A percentile compares a stretch with the other conserved stretches of the same genome.
Conservation (phyloP, 2,888 invertebrate species). For the Lithosia quadra region DNA sequence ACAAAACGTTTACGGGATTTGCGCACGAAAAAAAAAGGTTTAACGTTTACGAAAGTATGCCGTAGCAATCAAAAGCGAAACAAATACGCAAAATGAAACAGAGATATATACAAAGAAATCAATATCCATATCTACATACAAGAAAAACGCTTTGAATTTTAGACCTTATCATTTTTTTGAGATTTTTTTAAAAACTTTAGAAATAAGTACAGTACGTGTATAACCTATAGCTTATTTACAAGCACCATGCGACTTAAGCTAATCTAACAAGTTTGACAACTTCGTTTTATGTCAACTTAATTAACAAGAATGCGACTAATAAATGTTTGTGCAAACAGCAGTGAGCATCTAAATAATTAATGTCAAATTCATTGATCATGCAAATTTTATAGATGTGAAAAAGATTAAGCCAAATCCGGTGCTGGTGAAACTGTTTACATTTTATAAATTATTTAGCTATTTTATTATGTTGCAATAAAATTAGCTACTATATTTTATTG, state of each 20-base stretch:
- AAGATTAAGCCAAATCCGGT: background rate
- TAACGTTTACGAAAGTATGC: too few species aligned
- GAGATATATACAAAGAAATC: too few species aligned
- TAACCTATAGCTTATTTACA: background rate
- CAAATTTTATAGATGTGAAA: slow-evolving; percentile 14
- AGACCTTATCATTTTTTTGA: background rate
- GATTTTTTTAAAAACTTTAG: background rate
- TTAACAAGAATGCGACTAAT: background rate
- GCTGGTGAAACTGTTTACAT: background rate
- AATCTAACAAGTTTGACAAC: background rate
- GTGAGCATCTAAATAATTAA: slow-evolving; percentile 9
- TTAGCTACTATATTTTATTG: background rate
- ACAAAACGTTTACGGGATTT: too few species aligned
- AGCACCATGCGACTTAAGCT: background rate
- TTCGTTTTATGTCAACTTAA: background rate
- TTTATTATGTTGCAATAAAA: slow-evolving; percentile 3
- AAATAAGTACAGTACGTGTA: background rate
- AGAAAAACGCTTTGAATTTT: too few species aligned
- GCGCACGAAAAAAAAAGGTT: too few species aligned
- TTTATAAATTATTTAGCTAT: slow-evolving; percentile 3
- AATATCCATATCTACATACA: too few species aligned
- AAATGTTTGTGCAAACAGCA: background rate
- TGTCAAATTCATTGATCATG: slow-evolving; percentile 13
- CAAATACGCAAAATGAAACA: too few species aligned
- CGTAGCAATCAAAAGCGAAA: too few species aligned